Evolutionary conservation across 2,113 vertebrate genomes (phyloP).

Genomic region (Syrmaticus mikado): DNA sequence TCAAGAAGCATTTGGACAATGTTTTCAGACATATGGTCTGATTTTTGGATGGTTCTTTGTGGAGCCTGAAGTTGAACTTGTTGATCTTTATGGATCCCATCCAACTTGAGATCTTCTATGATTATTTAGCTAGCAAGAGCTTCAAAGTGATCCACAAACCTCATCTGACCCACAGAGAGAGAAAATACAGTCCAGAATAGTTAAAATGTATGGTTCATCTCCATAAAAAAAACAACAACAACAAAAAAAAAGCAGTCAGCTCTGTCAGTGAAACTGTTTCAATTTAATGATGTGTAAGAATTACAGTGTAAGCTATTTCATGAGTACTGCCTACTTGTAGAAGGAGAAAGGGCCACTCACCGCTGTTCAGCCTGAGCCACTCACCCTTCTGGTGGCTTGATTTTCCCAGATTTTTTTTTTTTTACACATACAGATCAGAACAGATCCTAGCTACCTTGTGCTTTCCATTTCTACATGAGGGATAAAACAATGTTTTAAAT

Average conservation of each 20-base stretch:
- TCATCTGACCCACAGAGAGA: background rate
- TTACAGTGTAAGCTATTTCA: background rate
- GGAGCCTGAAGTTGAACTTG: too few relatives aligned
- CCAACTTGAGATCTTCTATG: too few relatives aligned
- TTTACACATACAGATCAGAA: background rate
- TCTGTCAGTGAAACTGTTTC: background rate
- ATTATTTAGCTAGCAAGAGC: background rate
- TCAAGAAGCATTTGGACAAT: too few relatives aligned
- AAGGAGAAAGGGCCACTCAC: background rate
- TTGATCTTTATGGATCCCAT: too few relatives aligned
- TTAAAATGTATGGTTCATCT: background rate
- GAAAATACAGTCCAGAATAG: background rate
- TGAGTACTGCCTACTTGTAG: rapidly evolving
- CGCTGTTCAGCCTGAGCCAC: rapidly evolving
- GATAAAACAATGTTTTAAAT: background rate
- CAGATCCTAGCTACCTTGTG: background rate
- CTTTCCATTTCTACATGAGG: background rate
- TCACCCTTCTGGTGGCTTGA: background rate
- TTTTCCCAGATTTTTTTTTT: background rate
- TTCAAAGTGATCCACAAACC: conserved; percentile 17
- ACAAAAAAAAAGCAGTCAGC: background rate
- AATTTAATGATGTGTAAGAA: background rate
- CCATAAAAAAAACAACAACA: background rate
- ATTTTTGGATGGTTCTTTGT: too few relatives aligned
- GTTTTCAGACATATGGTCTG: too few relatives aligned